Base-by-base conservation (phyloP, 2,113 vertebrate species). In the Rhynchopsitta pachyrhyncha region DNA sequence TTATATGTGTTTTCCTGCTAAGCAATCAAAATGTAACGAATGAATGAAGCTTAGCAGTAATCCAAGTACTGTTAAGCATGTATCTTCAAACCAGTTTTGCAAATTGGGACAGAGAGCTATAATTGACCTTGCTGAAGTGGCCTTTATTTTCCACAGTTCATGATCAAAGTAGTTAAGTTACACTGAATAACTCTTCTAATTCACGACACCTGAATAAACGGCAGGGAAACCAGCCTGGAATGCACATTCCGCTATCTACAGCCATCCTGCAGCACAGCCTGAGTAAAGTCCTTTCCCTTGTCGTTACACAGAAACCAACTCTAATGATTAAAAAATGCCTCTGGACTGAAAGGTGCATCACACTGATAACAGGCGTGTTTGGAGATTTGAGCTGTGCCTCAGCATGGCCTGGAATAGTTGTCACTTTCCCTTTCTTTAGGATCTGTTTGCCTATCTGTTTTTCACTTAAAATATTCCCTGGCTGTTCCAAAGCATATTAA, bases 61-160 rank as follows among this genome's bases (percentile, higher is more conserved):
- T 57, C 6, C 71, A 82, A 46, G 13, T 42, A 22, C 35, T 63
- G 46, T n/a, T n/a, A 62, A 82, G 59, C 0, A 0, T 41, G 41
- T 66, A 24, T 79, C 64, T 52, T 86, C 66, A 82, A 84, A 86
- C 31, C 17, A 62, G 62, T 69, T 94, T 37, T 71, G 55, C 35
- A 89, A 33, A 89, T 1, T 81, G 80, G 68, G 76, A 77, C 52
- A 73, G 39, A 59, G 75, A 57, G 47, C 44, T 82, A 3, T 76
- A 73, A 76, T 0, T 84, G 66, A 57, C 76, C 66, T 86, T 78
- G 47, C 55, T 91, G 80, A 88, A 89, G 73, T 39, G 44, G 52
- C 52, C n/a, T 93, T 93, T 76, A 47, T 88, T 96, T 96, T 84
- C 86, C 62, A 49, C 57, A 79, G 52, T 59, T 76, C 22, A 6